Conservation (phyloP, 2,888 invertebrate genomes). For the Andricus quercusramuli region DNA sequence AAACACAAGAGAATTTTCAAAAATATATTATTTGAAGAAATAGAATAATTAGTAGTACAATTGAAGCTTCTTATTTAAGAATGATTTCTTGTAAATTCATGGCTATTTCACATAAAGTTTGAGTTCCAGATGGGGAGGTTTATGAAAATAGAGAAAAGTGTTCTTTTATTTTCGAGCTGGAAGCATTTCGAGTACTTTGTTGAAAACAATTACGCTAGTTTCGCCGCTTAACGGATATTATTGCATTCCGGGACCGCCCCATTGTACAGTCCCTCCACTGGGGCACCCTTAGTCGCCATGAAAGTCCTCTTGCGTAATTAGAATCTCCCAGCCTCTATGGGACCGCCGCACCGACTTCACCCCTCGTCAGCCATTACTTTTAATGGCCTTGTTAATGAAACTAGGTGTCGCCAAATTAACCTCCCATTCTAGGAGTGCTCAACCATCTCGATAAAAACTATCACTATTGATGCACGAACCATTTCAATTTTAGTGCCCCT, state of each 20-base stretch:
- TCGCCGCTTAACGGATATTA: constrained; percentile 28
- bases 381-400: constrained; percentile 78
- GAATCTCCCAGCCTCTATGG: constrained; percentile 68
- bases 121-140: not conserved
- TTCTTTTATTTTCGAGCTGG: constrained; percentile 10
- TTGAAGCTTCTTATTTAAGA: not conserved
- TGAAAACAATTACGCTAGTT: constrained; percentile 38
- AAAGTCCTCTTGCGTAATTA: constrained; percentile 72
- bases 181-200: constrained; percentile 30
- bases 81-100: not conserved
- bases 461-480: not conserved
- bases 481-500: not conserved
- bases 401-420: constrained; percentile 78
- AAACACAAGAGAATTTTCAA: not conserved
- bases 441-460: constrained; percentile 57
- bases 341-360: constrained; percentile 64
- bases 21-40: not conserved
- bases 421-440: constrained; percentile 75
- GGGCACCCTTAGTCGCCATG: constrained; percentile 50
- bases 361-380: constrained; percentile 75
- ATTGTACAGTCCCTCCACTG: constrained; percentile 35
- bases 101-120: not conserved
- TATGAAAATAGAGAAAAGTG: constrained; percentile 19
- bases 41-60: not conserved
- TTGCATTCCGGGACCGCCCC: constrained; percentile 39